Evolutionary conservation across 2,113 vertebrate species (phyloP), one percentile per base, ranked within the genome.

Genomic region (Trichomycterus rosablanca): DNA sequence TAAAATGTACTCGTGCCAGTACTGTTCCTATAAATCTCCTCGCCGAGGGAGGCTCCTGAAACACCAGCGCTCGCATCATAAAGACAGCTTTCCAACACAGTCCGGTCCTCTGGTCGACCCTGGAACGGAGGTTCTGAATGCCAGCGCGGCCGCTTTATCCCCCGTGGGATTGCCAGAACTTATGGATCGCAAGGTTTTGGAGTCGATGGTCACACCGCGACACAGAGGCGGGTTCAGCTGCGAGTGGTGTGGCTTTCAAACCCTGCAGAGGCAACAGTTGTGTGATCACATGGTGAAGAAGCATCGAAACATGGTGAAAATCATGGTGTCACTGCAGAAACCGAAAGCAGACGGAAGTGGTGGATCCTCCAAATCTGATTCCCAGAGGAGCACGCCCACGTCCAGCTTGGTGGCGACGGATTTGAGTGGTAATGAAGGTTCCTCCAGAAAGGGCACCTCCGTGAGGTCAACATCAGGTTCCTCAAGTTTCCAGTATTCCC

Each of bases 211-310:
- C 56, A 93, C 92, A 67, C 89, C 81, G 61, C 89, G 88, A 69
- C 90, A 85, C 22, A 89, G 87, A 66, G 93, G 92, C 62, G 93
- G 89, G 45, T 97, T 97, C 58, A 92, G 90, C 66, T 98, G 95
- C 39, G 94, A 98, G 67, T 98, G 95, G 95, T 98, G 95, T 72
- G 91, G 90, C 59, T 97, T 94, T 76, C 91, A 97, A 84, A 96
- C 94, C 8, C 88, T 89, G 70, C 86, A 92, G 76, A 87, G 93
- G 67, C 92, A 95, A 54, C 88, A 87, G 68, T 95, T 94, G 92
- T 94, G 93, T 66, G 86, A 91, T 75, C 94, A 98, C 71, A 91
- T 98, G 88, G 93, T 94, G 86, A 94, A 96, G 77, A 96, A 97
- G 53, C 96, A 97, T 71, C 87, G 90, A 5, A 93, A 92, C 72